phyloP scores from a whole-genome alignment of 2,113 vertebrate genomes.

The Hystrix brachyura region DNA sequence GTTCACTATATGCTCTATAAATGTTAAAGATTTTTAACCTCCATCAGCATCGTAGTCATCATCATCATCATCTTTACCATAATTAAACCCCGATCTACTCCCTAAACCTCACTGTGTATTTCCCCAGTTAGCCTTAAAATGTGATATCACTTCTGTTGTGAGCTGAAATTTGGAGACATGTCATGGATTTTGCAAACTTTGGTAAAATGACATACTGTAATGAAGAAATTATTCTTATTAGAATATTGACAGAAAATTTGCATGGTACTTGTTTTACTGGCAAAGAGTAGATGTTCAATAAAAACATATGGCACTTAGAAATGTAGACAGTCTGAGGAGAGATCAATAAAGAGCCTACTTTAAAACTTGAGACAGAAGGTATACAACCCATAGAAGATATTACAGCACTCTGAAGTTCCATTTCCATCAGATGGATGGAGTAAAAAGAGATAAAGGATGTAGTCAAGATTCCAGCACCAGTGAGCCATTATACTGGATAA shows the following conservation, averaged over 20 bases:
- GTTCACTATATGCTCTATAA: not conserved
- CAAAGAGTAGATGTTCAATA: not conserved
- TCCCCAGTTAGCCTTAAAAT: not conserved
- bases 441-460: not conserved
- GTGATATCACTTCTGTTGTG: not conserved
- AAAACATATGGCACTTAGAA: conserved; percentile 15
- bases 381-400: not conserved
- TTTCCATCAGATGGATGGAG: not conserved
- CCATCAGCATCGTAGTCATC: not conserved
- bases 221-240: not conserved
- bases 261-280: not conserved
- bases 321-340: not conserved
- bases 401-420: not conserved
- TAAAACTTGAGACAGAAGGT: not conserved
- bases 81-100: not conserved
- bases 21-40: not conserved
- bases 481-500: not conserved
- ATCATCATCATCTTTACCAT: not conserved
- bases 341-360: conserved; percentile 13
- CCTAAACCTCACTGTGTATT: not conserved
- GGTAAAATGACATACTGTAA: not conserved
- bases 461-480: not conserved
- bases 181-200: not conserved
- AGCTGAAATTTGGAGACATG: not conserved
- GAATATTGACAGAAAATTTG: not conserved